Conservation (phyloP, 2,113 vertebrate species). For the Cacatua alba region DNA sequence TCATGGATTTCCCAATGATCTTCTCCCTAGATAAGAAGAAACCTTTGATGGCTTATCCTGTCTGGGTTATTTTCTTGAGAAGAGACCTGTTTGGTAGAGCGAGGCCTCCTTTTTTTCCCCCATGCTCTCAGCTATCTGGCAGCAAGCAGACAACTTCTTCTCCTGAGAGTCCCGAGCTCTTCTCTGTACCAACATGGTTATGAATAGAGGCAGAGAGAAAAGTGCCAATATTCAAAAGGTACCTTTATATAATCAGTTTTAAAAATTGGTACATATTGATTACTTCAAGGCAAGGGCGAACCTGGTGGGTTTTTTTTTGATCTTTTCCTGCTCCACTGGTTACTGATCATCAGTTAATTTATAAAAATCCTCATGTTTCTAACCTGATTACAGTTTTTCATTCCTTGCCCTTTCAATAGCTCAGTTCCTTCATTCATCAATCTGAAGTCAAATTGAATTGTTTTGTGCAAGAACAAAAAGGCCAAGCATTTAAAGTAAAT, state of each 20-base stretch:
- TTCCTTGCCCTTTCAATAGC: not conserved
- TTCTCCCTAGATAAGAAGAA: not conserved
- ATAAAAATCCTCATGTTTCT: not conserved
- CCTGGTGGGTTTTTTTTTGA: fast-evolving
- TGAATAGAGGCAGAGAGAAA: not conserved
- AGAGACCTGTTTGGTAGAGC: not conserved
- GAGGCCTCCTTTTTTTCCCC: not conserved
- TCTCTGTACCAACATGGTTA: not conserved
- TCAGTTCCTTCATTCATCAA: not conserved
- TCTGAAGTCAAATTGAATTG: not conserved
- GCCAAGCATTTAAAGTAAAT: not conserved
- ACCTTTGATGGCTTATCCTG: not conserved
- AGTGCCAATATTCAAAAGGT: not conserved
- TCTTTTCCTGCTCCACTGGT: not conserved
- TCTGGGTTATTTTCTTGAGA: not conserved
- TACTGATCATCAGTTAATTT: not conserved
- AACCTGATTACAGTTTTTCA: not conserved
- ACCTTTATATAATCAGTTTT: not conserved
- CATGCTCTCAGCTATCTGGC: not conserved
- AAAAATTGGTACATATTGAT: not conserved
- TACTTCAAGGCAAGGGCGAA: not conserved
- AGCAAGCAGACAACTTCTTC: not conserved
- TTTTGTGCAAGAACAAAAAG: not conserved
- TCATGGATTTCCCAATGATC: not conserved
- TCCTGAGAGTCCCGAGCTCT: not conserved